These are phyloP conservation scores for Drosophila murphyi DNA, from an alignment of 1,140 invertebrate species.

Conservation along the genomic window DNA sequence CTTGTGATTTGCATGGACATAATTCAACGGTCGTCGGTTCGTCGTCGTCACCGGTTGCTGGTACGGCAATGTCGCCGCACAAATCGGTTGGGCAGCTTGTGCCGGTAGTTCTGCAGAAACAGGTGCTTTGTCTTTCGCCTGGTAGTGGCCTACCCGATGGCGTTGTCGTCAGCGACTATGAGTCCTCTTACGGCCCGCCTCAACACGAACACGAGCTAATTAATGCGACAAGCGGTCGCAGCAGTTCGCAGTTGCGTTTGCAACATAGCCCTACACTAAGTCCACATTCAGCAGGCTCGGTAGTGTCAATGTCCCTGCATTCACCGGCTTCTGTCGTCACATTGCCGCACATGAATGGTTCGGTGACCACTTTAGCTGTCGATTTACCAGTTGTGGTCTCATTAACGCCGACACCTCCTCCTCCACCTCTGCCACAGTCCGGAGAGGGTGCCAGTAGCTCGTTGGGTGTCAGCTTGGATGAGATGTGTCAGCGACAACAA, in stretches of 20 bases:
- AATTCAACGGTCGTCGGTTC: too few relatives aligned
- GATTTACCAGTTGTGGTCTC: conserved; percentile 85
- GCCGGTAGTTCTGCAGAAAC: conserved; percentile 80
- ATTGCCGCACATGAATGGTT: conserved; percentile 85
- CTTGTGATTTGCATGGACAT: conserved; percentile 86
- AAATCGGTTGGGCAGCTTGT: conserved; percentile 22
- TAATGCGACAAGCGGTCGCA: conserved; percentile 34
- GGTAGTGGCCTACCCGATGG: conserved; percentile 40
- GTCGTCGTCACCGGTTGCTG: too few relatives aligned
- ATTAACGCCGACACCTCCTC: conserved; percentile 85
- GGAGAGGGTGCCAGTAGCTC: too few relatives aligned
- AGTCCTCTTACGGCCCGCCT: conserved; percentile 47
- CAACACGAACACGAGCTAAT: conserved; percentile 57
- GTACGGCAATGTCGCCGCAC: too few relatives aligned
- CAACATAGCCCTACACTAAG: conserved; percentile 84
- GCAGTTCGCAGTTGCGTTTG: conserved; percentile 44
- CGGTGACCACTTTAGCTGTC: conserved; percentile 84
- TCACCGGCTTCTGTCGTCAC: conserved; percentile 85
- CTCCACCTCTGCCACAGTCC: conserved; percentile 24
- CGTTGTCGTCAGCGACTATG: conserved; percentile 77
- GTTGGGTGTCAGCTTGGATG: too few relatives aligned
- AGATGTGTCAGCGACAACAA: conserved; percentile 11
- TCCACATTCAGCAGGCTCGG: conserved; percentile 86
- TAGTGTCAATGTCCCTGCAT: conserved; percentile 84
- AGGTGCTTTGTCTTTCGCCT: conserved; percentile 81